Evolutionary conservation across 2,888 invertebrate species (phyloP).

Genomic region (Phaonia tiefii): DNA sequence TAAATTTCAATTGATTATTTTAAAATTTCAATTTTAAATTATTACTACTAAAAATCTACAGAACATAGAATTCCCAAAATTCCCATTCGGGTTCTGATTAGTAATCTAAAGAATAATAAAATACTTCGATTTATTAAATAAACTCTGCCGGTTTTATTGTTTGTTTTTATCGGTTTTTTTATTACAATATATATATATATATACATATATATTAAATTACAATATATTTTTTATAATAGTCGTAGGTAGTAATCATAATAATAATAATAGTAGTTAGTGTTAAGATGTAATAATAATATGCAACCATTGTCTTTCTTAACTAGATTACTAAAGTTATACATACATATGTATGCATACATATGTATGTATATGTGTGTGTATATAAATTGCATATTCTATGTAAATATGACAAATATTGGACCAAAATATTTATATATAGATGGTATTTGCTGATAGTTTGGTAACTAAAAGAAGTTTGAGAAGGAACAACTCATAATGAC

Average conservation of each 20-base stretch:
- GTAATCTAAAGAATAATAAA: no score
- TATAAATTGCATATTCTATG: slow-evolving; percentile 36
- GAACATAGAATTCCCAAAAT: no score
- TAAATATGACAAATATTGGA: slow-evolving; percentile 53
- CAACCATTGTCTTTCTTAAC: slow-evolving; percentile 42
- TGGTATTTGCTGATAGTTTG: no score
- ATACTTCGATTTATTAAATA: no score
- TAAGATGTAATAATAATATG: slow-evolving; percentile 22
- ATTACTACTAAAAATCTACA: no score
- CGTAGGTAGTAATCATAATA: background rate
- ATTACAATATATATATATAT: slow-evolving; percentile 53
- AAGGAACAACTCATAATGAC: no score
- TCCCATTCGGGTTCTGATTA: no score
- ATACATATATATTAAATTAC: slow-evolving; percentile 28
- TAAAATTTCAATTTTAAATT: no score
- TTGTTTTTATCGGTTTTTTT: slow-evolving; percentile 33
- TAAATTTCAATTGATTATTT: no score
- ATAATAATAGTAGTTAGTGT: slow-evolving; percentile 16
- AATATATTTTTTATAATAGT: slow-evolving; percentile 31
- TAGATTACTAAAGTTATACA: slow-evolving; percentile 47
- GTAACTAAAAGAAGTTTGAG: no score
- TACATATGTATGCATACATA: slow-evolving; percentile 7
- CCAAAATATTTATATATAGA: slow-evolving; percentile 39
- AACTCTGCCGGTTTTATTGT: no score
- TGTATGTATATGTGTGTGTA: slow-evolving; percentile 18